A percentile compares a stretch with the other conserved stretches of the same genome.
Evolutionary conservation across 2,888 invertebrate species (phyloP).

Genomic region (Macrophya annulata): DNA sequence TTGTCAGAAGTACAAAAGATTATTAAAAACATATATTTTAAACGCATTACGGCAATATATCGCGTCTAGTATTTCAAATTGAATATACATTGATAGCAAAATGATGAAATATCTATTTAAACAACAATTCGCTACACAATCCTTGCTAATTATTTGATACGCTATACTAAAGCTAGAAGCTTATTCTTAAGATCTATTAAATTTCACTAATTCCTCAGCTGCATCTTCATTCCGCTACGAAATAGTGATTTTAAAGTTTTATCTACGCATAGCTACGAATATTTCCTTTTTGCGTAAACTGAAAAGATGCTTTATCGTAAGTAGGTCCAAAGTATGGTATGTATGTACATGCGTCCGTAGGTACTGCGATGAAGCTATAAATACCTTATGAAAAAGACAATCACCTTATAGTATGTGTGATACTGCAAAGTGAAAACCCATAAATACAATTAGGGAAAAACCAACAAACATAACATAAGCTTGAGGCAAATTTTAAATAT

Average conservation of each 20-base stretch:
- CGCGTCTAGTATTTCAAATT: not conserved
- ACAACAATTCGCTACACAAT: slow-evolving; percentile 8
- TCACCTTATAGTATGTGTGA: not conserved
- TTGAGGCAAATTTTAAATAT: slow-evolving; percentile 49
- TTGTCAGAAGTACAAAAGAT: not conserved
- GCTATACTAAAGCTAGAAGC: not conserved
- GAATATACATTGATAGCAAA: not conserved
- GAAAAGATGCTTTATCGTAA: not conserved
- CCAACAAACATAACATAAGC: slow-evolving; percentile 22
- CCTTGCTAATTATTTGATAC: not conserved
- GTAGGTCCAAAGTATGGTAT: not conserved
- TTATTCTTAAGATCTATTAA: not conserved
- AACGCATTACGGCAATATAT: not conserved
- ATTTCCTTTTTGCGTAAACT: not conserved
- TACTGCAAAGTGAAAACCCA: slow-evolving; percentile 9
- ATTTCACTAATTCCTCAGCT: not conserved
- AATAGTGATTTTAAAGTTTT: not conserved
- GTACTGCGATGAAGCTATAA: slow-evolving; percentile 22
- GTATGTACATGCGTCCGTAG: slow-evolving; percentile 15
- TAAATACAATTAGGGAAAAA: not conserved
- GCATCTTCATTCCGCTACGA: not conserved
- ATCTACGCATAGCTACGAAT: not conserved
- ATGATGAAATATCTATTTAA: not conserved
- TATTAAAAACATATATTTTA: not conserved
- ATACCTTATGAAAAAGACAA: slow-evolving; percentile 1